These are phyloP conservation scores for Cosmia trapezina DNA, from an alignment of 2,888 invertebrate genomes.

Conservation along the genomic window DNA sequence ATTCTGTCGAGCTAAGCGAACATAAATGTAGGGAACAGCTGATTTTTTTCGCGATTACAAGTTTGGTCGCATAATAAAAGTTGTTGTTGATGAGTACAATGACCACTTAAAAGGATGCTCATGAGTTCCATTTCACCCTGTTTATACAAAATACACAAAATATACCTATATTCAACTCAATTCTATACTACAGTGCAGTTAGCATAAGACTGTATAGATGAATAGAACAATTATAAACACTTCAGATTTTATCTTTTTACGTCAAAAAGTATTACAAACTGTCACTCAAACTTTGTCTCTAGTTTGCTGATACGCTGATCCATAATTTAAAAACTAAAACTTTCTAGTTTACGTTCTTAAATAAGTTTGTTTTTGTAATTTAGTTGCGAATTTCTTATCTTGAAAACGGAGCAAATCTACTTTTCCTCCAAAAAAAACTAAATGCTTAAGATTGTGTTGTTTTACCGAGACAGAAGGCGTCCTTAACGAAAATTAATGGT, in stretches of 20 bases:
- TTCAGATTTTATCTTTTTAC: neutral
- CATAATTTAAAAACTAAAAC: neutral
- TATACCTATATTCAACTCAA: neutral
- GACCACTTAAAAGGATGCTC: too few species aligned
- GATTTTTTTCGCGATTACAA: too few species aligned
- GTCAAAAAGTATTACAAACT: neutral
- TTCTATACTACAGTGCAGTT: neutral
- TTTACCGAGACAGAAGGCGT: slow-evolving; percentile 46
- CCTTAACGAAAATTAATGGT: slow-evolving; percentile 61
- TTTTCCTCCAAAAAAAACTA: slow-evolving; percentile 10
- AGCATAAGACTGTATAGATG: neutral
- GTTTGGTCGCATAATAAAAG: too few species aligned
- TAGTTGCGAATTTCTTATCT: too few species aligned
- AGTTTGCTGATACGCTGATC: neutral
- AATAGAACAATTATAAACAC: neutral
- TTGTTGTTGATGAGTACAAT: too few species aligned
- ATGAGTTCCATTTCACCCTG: too few species aligned
- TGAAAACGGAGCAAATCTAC: neutral
- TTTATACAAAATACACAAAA: neutral
- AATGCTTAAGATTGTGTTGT: slow-evolving; percentile 37
- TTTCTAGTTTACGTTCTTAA: neutral
- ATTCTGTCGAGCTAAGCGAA: too few species aligned
- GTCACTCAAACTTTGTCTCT: neutral
- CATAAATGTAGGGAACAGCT: too few species aligned
- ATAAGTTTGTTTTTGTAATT: neutral